Conservation (phyloP, 1,140 invertebrate species). For the Phymorhynchus buccinoides region DNA sequence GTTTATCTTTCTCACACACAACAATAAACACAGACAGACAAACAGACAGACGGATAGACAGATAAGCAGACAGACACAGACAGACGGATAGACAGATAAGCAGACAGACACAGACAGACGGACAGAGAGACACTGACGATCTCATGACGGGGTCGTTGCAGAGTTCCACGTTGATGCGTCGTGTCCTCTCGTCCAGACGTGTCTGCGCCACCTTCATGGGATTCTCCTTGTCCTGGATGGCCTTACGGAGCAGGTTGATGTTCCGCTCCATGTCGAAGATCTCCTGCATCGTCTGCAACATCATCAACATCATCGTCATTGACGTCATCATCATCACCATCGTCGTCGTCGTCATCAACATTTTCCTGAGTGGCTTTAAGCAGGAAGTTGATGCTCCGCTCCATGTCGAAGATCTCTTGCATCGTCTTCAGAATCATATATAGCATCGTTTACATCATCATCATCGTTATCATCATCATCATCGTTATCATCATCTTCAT, state of each 20-base stretch:
- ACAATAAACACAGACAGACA: too few relatives aligned
- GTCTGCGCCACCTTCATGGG: constrained; percentile 94
- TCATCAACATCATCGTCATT: neutral
- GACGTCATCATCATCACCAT: too few relatives aligned
- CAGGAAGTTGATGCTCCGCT: constrained; percentile 87
- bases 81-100: too few relatives aligned
- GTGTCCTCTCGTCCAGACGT: constrained; percentile 86
- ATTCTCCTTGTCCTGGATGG: constrained; percentile 88
- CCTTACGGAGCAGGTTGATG: constrained; percentile 86
- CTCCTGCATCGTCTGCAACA: constrained; percentile 85
- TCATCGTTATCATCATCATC: too few relatives aligned
- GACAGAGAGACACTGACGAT: constrained; percentile 76
- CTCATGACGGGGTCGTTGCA: constrained; percentile 89
- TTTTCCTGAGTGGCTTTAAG: constrained; percentile 91
- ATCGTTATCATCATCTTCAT: neutral
- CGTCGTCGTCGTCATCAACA: too few relatives aligned
- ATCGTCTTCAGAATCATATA: constrained; percentile 78
- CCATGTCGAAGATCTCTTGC: constrained; percentile 90
- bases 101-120: too few relatives aligned
- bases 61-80: too few relatives aligned
- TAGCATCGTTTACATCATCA: too few relatives aligned
- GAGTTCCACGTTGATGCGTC: constrained; percentile 88
- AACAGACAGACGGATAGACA: too few relatives aligned
- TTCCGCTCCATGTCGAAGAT: constrained; percentile 91
- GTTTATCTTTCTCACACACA: too few relatives aligned